Conservation (phyloP, 2,113 vertebrate genomes). For the Cathartes aura region DNA sequence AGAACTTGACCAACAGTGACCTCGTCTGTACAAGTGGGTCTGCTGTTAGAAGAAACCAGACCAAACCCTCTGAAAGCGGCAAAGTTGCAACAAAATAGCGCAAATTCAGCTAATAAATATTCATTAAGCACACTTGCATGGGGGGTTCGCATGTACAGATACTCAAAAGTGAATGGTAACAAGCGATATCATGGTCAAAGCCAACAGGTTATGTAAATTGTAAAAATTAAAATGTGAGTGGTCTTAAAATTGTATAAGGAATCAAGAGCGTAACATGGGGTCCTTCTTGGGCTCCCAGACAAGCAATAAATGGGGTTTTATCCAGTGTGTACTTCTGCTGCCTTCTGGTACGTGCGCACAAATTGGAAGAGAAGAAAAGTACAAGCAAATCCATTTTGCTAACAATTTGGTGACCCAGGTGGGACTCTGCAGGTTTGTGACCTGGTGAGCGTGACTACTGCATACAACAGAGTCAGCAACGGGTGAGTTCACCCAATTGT, state of each 20-base stretch:
- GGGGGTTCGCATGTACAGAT: not conserved
- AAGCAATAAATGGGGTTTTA: not conserved
- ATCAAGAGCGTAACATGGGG: not conserved
- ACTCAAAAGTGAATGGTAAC: not conserved
- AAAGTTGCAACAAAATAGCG: not conserved
- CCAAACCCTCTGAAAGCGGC: not conserved
- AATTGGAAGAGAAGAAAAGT: not conserved
- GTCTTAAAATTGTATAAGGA: not conserved
- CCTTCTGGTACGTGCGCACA: fast-evolving
- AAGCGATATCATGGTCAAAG: not conserved
- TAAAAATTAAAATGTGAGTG: not conserved
- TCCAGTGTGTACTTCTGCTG: not conserved
- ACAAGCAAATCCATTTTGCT: not conserved
- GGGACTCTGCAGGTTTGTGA: not conserved
- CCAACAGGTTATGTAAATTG: not conserved
- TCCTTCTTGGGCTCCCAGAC: not conserved
- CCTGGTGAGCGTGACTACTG: not conserved
- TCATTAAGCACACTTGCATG: not conserved
- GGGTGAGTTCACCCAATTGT: not conserved
- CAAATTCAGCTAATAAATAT: not conserved
- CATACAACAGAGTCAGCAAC: not conserved
- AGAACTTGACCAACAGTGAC: not conserved
- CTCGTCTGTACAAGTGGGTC: not conserved
- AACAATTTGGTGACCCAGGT: not conserved
- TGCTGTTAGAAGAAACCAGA: not conserved